phyloP scores from a whole-genome alignment of 2,888 invertebrate genomes.

The Tolmerus cingulatus region DNA sequence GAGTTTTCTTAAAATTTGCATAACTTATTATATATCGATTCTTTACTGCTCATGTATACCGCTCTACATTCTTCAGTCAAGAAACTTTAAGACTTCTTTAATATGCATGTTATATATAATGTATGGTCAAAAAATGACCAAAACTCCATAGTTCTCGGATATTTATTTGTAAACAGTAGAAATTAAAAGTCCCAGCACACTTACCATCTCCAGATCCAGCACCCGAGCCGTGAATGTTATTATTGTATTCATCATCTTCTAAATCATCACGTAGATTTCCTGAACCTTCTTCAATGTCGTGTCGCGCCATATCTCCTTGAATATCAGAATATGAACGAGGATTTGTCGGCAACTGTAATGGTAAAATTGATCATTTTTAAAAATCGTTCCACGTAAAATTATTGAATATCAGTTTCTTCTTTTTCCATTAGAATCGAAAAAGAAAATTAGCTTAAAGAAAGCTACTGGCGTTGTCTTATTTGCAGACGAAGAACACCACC shows the following conservation, averaged over 20 bases:
- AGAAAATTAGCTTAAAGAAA: not conserved
- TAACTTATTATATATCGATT: no score
- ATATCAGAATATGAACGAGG: conserved; percentile 59
- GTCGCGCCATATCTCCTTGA: conserved; percentile 62
- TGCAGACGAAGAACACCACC: not conserved
- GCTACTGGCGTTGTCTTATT: not conserved
- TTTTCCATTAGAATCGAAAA: not conserved
- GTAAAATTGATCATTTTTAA: not conserved
- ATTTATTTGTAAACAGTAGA: no score
- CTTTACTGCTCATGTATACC: no score
- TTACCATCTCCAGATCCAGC: conserved; percentile 57
- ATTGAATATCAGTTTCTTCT: not conserved
- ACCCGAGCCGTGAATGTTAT: conserved; percentile 61
- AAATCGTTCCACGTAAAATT: not conserved
- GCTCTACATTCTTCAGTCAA: no score
- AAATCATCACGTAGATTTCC: conserved; percentile 56
- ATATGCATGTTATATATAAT: no score
- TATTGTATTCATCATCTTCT: conserved; percentile 59
- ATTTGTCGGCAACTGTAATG: conserved; percentile 56
- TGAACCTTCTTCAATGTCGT: conserved; percentile 60
- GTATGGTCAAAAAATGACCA: no score
- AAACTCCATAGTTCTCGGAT: no score
- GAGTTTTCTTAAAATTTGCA: no score
- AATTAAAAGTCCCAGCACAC: not conserved
- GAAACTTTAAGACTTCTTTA: no score